Evolutionary conservation across 2,888 invertebrate genomes (phyloP).

Genomic region (Odiellus spinosus): DNA sequence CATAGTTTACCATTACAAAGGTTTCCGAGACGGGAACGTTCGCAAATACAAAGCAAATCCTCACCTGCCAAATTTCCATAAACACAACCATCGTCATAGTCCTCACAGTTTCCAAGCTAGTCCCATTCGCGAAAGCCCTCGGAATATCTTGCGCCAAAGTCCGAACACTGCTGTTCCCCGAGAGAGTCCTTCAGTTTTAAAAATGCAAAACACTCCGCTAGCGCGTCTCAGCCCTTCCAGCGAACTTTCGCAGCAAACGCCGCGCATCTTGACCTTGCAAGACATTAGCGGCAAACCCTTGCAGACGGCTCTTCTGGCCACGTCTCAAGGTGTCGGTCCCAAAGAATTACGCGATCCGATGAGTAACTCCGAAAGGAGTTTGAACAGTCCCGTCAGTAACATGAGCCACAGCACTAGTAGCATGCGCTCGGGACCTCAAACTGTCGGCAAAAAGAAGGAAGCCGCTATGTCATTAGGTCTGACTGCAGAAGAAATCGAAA

Average conservation of each 20-base stretch:
- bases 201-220: constrained; percentile 76
- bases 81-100: constrained; percentile 58
- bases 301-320: constrained; percentile 72
- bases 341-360: constrained; percentile 38
- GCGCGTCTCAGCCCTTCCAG: constrained; percentile 81
- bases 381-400: constrained; percentile 81
- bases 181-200: constrained; percentile 25
- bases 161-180: constrained; percentile 22
- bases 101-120: constrained; percentile 42
- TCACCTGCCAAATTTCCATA: constrained; percentile 28
- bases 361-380: constrained; percentile 75
- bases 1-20: constrained; percentile 90
- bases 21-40: constrained; percentile 62
- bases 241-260: constrained; percentile 76
- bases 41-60: constrained; percentile 76
- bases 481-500: constrained; percentile 82
- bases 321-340: constrained; percentile 53
- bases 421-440: constrained; percentile 23
- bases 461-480: constrained; percentile 55
- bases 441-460: constrained; percentile 23
- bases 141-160: constrained; percentile 24
- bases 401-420: constrained; percentile 54
- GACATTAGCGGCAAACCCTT: constrained; percentile 85
- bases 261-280: constrained; percentile 76
- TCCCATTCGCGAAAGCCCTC: constrained; percentile 35